Evolutionary conservation across 2,113 vertebrate genomes (phyloP), one percentile per base, ranked within the genome.

Genomic region (Ochotona princeps): DNA sequence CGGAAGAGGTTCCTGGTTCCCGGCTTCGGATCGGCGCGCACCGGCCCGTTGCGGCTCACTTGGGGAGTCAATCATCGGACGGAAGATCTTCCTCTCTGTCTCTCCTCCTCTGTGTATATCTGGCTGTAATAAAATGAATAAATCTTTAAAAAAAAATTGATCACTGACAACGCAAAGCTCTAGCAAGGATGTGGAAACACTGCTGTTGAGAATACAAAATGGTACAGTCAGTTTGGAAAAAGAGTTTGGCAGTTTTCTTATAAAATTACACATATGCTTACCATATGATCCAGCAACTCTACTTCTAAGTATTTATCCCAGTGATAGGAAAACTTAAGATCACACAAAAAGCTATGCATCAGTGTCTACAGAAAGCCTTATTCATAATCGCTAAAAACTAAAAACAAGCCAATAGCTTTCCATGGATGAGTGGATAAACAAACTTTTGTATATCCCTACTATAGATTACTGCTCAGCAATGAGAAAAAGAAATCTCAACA

Each of bases 251-350:
- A 90, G 54, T 90, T 79, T 44, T 72, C 76, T 54, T 60, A 75
- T 12, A 82, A 92, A 83, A 75, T 32, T 70, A 76, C 82, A 82
- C 35, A 72, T 61, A 69, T 23, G 26, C n/a, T 81, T 75, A 82
- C 5, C 61, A 83, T 21, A 78, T n/a, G 28, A 85, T 38, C 67
- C 11, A 26, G 76, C 76, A 87, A 87, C 30, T 65, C 66, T 23
- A 72, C 73, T 79, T 57, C 83, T 87, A 67, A 13, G n/a, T 79
- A 61, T 90, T 70, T 65, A 86, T 51, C 2, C 9, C 89, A 90
- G 51, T 75, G 72, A 83, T 87, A 90, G n/a, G 79, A 75, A 92
- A 84, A 78, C 9, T 76, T 80, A 75, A 1, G 0, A 75, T 63
- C 69, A 75, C 51, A 85, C 18, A 79, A 83, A 89, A 89, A 80